These are phyloP conservation scores for Aphelenchoides bicaudatus DNA, from an alignment of 2,888 invertebrate species.

Conservation along the genomic window DNA sequence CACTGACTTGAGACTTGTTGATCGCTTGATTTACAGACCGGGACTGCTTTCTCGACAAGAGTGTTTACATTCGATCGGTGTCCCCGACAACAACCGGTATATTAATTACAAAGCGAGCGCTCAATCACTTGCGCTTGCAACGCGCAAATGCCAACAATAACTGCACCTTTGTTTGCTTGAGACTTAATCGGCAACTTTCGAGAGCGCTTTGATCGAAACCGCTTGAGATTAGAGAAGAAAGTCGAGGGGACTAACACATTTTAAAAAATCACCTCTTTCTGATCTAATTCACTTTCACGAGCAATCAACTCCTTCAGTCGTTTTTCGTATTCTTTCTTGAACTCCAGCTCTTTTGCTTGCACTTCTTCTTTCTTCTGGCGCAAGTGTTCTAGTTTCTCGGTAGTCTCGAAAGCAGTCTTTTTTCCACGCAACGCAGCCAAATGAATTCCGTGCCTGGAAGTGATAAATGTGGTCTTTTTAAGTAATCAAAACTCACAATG, in stretches of 20 bases:
- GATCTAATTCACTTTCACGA: constrained; percentile 27
- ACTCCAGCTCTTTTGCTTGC: constrained; percentile 22
- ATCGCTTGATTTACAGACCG: no score
- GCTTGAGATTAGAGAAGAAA: background rate
- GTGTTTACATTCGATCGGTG: no score
- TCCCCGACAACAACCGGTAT: no score
- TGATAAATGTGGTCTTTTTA: constrained; percentile 17
- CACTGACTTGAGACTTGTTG: no score
- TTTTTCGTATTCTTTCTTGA: constrained; percentile 28
- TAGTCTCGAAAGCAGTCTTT: constrained; percentile 33
- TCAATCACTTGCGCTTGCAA: no score
- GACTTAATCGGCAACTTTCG: no score
- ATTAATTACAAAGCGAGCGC: no score
- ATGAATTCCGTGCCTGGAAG: constrained; percentile 35
- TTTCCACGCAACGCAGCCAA: constrained; percentile 28
- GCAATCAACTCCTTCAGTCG: constrained; percentile 24
- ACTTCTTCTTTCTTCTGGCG: constrained; percentile 37
- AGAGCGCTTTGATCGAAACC: background rate
- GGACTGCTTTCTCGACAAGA: no score
- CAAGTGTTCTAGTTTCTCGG: constrained; percentile 35
- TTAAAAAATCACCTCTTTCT: constrained; percentile 34
- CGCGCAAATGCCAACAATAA: no score
- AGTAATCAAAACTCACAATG: constrained; percentile 15
- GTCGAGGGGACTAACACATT: constrained; percentile 19
- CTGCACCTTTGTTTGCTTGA: no score